These are phyloP conservation scores for Lepilemur ruficaudatus DNA, from an alignment of 2,797 vertebrate species.

Conservation along the genomic window DNA sequence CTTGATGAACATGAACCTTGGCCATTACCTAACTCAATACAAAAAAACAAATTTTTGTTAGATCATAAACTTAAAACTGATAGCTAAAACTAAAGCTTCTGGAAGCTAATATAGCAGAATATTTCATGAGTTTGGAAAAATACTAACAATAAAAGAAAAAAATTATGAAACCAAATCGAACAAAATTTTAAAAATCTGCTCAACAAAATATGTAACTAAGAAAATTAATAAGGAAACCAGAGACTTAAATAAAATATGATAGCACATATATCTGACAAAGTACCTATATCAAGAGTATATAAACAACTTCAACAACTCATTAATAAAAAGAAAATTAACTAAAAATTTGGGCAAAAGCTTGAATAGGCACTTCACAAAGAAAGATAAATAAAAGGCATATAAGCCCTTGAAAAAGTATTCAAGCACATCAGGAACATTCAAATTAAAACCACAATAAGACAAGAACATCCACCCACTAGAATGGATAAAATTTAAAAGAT, in stretches of 20 bases:
- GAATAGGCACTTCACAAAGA: neutral
- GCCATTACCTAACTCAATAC: neutral
- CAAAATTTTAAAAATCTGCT: neutral
- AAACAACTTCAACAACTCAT: neutral
- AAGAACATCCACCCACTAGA: neutral
- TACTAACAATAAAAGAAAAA: neutral
- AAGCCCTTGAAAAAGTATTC: neutral
- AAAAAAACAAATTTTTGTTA: neutral
- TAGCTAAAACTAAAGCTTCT: neutral
- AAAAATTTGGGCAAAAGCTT: neutral
- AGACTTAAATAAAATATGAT: neutral
- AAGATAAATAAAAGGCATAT: neutral
- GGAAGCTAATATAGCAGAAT: neutral
- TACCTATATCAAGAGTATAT: neutral
- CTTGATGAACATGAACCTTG: neutral
- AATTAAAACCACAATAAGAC: neutral
- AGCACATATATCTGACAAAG: neutral
- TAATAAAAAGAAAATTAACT: neutral
- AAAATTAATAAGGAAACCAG: neutral
- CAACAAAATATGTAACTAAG: neutral
- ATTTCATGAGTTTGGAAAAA: neutral
- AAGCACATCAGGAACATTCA: neutral
- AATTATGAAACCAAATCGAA: neutral
- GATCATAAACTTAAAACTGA: slow-evolving; percentile 3
- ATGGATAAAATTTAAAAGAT: neutral